phyloP scores from a whole-genome alignment of 1,140 invertebrate species.

The Halotydeus destructor region DNA sequence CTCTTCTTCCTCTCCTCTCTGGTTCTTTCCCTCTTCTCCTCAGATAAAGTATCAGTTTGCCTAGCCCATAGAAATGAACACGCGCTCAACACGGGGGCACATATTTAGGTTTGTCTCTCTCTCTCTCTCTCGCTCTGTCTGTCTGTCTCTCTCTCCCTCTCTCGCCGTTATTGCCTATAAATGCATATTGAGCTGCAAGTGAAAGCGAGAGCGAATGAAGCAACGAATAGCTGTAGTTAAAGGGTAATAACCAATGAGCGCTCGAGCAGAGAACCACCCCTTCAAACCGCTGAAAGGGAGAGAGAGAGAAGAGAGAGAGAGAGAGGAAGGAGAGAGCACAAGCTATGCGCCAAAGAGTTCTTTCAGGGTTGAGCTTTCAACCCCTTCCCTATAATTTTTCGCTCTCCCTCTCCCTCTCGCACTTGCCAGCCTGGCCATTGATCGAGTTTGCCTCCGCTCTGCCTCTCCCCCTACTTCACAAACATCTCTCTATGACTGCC shows the following conservation, averaged over 20 bases:
- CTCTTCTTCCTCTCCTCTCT: background rate
- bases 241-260: no score
- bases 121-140: slow-evolving; percentile 1
- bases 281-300: background rate
- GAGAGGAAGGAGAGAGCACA: background rate
- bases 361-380: no score
- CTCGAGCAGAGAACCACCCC: no score
- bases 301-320: slow-evolving; percentile 2
- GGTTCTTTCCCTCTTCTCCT: background rate
- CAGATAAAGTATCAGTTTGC: background rate
- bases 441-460: no score
- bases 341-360: background rate
- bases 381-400: no score
- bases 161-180: background rate
- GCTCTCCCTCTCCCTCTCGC: no score
- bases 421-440: no score
- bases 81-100: no score
- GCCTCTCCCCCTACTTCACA: no score
- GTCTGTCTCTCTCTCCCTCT: background rate
- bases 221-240: background rate
- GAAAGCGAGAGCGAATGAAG: no score
- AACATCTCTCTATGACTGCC: no score
- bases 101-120: slow-evolving; percentile 1
- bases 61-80: no score
- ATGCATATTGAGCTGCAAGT: background rate